Percentiles rank a stretch among this genome's conserved stretches.
phyloP scores from a whole-genome alignment of 1,140 invertebrate genomes.

The Macrobrachium nipponense region DNA sequence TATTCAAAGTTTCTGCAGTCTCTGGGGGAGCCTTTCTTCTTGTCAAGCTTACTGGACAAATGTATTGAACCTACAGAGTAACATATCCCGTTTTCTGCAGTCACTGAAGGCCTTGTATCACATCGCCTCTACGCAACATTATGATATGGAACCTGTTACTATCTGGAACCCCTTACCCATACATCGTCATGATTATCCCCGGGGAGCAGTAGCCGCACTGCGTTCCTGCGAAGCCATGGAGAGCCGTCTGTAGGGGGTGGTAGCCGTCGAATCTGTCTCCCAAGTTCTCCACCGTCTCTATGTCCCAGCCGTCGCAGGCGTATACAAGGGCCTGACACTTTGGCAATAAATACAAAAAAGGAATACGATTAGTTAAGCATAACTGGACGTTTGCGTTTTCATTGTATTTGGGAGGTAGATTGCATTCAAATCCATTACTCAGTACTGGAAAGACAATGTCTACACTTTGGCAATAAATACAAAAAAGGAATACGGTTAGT shows the following conservation, averaged over 20 bases:
- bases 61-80: too few species aligned
- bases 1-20: too few species aligned
- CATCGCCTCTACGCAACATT: background rate
- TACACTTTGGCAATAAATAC: constrained; percentile 28
- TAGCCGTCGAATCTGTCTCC: constrained; percentile 78
- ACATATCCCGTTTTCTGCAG: too few species aligned
- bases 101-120: background rate
- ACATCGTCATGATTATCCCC: constrained; percentile 70
- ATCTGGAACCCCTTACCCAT: constrained; percentile 59
- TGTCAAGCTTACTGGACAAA: too few species aligned
- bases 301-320: constrained; percentile 65
- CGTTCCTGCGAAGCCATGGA: constrained; percentile 68
- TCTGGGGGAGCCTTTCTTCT: too few species aligned
- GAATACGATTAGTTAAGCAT: background rate
- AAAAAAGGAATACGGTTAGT: background rate
- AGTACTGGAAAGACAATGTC: too few species aligned
- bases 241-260: constrained; percentile 70
- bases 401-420: background rate
- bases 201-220: constrained; percentile 70
- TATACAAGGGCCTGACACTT: constrained; percentile 61
- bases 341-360: background rate
- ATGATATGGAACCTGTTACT: background rate
- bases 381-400: background rate
- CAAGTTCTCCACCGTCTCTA: constrained; percentile 83
- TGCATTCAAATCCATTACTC: background rate